Base-by-base conservation (phyloP, 1,140 invertebrate genomes). In the Telenomus remus region DNA sequence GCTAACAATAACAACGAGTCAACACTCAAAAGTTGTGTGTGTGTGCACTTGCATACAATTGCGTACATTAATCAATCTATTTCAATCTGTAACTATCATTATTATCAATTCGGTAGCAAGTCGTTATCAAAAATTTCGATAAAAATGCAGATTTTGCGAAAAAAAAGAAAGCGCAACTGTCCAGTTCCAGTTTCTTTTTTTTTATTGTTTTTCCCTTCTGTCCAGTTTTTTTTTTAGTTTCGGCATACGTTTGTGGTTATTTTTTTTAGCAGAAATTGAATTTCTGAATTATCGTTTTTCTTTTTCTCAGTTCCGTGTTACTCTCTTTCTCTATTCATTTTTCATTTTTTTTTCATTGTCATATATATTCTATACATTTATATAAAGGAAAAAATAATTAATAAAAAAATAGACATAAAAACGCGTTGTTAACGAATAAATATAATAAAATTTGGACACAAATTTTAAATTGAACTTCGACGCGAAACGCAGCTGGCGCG, bases 1-100 rank as follows among this genome's bases (percentile, higher is more conserved):
- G 83, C 87, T 88, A 88, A 88, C 87, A 88, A 88, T 88, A 88
- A 88, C 86, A 88, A 88, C 86, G 83, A 88, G 85, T 88, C 83
- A 87, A 88, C 86, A 85, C 86, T 87, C 81, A 86, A 87, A 87
- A 86, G 80, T 79, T 77, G 76, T 77, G 76, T 86, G 80, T 85
- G 80, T 84, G 81, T 83, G 82, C 82, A 83, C 83, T 82, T 84
- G 78, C 81, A 80, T 84, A 83, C 80, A 81, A 76, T 83, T 79
- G 81, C 75, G 78, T 83, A 82, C 79, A 80, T 80, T 81, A 82
- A 80, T 79, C 82, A 80, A 81, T 78, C 82, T 83, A 84, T 83
- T 81, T 82, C 82, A 84, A 85, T 84, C 83, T 81, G 81, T 86
- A 81, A 87, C 82, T 86, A 85, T 85, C 84, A 86, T 85, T 82